phyloP scores from a whole-genome alignment of 2,113 vertebrate genomes.

The Zonotrichia leucophrys region DNA sequence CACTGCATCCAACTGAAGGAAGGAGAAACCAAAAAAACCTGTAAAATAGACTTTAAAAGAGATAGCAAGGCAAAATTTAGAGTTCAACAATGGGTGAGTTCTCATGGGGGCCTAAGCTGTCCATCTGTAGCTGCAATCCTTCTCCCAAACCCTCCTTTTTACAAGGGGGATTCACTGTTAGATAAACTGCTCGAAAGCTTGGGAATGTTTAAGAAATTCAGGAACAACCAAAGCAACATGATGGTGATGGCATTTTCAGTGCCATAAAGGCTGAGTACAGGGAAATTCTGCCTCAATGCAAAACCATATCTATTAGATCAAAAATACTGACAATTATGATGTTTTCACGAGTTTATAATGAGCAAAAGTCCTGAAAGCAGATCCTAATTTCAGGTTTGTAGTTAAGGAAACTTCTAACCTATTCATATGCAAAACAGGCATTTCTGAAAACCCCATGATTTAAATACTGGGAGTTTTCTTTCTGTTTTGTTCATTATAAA shows the following conservation, averaged over 20 bases:
- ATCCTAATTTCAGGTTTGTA: not conserved
- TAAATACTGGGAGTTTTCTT: not conserved
- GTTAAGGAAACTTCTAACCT: not conserved
- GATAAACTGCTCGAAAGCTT: not conserved
- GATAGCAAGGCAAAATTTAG: not conserved
- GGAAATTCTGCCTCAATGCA: not conserved
- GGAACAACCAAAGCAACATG: not conserved
- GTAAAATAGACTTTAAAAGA: not conserved
- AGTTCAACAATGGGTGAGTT: not conserved
- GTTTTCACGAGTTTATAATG: not conserved
- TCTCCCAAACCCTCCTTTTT: not conserved
- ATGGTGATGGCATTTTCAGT: not conserved
- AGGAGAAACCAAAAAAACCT: not conserved
- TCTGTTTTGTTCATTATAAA: not conserved
- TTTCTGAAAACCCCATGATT: not conserved
- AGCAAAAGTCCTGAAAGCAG: not conserved
- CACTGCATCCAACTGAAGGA: accelerated
- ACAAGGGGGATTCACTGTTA: not conserved
- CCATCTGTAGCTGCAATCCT: not conserved
- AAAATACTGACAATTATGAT: not conserved
- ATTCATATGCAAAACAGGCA: not conserved
- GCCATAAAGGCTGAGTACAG: not conserved
- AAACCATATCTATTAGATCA: accelerated
- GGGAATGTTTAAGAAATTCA: not conserved
- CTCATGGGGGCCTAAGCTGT: not conserved